Percentiles rank a stretch among this genome's conserved stretches.
phyloP scores from a whole-genome alignment of 1,140 invertebrate species.

The Holcopasites calliopsidis region DNA sequence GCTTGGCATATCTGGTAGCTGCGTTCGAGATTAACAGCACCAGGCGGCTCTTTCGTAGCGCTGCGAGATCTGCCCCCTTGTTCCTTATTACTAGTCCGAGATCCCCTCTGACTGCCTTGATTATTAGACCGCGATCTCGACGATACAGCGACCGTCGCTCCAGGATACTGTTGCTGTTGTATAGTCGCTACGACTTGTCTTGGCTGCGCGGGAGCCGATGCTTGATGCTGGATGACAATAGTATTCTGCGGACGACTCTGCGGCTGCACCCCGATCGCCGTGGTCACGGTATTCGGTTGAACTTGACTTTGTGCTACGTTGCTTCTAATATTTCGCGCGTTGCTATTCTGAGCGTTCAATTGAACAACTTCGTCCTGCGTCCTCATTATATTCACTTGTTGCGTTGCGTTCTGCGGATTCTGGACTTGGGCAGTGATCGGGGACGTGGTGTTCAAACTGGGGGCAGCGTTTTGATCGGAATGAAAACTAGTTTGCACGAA shows the following conservation, averaged over 20 bases:
- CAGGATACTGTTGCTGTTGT: slow-evolving; percentile 62
- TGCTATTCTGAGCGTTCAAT: slow-evolving; percentile 62
- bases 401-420: slow-evolving; percentile 58
- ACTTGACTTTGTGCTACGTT: slow-evolving; percentile 51
- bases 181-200: slow-evolving; percentile 72
- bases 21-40: slow-evolving; percentile 93
- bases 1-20: slow-evolving; percentile 98
- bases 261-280: slow-evolving; percentile 60
- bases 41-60: slow-evolving; percentile 88
- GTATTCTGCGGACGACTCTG: slow-evolving; percentile 68
- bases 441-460: slow-evolving; percentile 56
- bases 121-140: slow-evolving; percentile 79
- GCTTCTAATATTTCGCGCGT: slow-evolving; percentile 49
- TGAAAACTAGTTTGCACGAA: slow-evolving; percentile 77
- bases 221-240: slow-evolving; percentile 73
- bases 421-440: slow-evolving; percentile 66
- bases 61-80: slow-evolving; percentile 78
- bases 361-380: slow-evolving; percentile 71
- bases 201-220: slow-evolving; percentile 61
- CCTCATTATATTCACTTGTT: slow-evolving; percentile 69
- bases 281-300: slow-evolving; percentile 58
- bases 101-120: slow-evolving; percentile 76
- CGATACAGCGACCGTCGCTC: slow-evolving; percentile 76
- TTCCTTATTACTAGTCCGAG: slow-evolving; percentile 75
- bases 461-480: slow-evolving; percentile 65